Evolutionary conservation across 37 sponge, comb jelly and placozoan species (phyloP), one percentile per base, ranked within the genome.

Genomic region (Theonella swinhoei): DNA sequence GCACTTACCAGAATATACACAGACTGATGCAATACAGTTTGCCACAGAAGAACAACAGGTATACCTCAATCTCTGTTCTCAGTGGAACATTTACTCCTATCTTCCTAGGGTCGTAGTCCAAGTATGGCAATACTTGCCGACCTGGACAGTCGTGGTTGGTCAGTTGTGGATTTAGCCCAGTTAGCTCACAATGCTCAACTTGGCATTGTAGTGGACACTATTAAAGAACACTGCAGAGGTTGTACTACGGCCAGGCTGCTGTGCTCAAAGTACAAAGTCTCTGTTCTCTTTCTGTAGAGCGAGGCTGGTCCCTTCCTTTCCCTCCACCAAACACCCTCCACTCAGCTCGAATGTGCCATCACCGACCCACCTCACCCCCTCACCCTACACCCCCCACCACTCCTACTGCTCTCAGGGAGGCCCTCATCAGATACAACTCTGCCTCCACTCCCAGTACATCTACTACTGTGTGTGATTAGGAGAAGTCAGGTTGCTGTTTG

Each of bases 41-140:
- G 39, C 42, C 39, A 77, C 54, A 7, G 28, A 54, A 4, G 70
- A 41, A 31, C 70, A 85, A 61, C 39, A 38, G 78, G 78, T 78
- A 26, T 33, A 26, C 31, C 14, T 34, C 3, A 30, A 37, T 33
- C 3, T 70, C 37, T 37, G 20, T 70, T 34, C 71, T 70, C 28
- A 9, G 8, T 70, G 4, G 2, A 11, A 26, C 4, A 35, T 30
- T 38, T 11, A 64, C 74, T 39, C n/a, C n/a, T n/a, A n/a, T n/a
- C n/a, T 32, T 0, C 29, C 60, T 23, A 79, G 74, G 80, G 87
- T n/a, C 24, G 31, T 20, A 88, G 89, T 83, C 72, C 89, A 4
- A 71, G 42, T 9, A 61, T 70, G 70, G 84, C 61, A 14, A 70
- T 88, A 14, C 28, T 88, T 30, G 30, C 60, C 9, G 70, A 82